Conservation (phyloP, 37 sponge, comb jelly and placozoan genomes). For the Oscarella lobularis region DNA sequence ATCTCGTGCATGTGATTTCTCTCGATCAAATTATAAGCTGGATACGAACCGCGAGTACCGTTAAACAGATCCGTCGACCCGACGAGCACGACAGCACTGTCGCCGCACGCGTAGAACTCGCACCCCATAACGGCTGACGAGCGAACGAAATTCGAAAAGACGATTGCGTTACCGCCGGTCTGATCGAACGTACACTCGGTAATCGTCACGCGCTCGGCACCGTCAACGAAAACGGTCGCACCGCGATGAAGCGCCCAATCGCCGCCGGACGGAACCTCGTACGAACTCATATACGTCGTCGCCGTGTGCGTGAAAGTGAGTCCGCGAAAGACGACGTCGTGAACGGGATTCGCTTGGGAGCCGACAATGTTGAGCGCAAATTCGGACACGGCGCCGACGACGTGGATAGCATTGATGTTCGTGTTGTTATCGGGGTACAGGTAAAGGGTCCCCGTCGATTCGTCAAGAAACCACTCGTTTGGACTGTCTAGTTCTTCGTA, state of each 20-base stretch:
- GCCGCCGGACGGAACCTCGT: slow-evolving; percentile 45
- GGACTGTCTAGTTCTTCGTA: slow-evolving; percentile 35
- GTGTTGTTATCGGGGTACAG: slow-evolving; percentile 28
- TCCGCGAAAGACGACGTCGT: slow-evolving; percentile 3
- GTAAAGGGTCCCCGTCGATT: slow-evolving; percentile 10
- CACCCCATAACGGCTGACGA: slow-evolving; percentile 14
- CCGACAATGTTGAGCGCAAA: slow-evolving; percentile 9
- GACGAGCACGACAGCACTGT: slow-evolving; percentile 51
- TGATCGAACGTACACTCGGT: slow-evolving; percentile 26
- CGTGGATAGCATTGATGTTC: slow-evolving; percentile 1
- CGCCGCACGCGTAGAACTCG: slow-evolving; percentile 44
- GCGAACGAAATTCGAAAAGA: slow-evolving; percentile 26
- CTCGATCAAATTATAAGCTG: slow-evolving; percentile 18
- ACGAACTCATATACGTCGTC: slow-evolving; percentile 27
- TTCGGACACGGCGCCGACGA: slow-evolving; percentile 13
- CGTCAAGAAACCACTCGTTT: slow-evolving; percentile 41
- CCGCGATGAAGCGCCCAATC: slow-evolving; percentile 42
- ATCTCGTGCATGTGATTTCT: slow-evolving; percentile 39
- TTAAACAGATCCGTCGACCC: slow-evolving; percentile 31
- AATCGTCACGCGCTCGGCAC: slow-evolving; percentile 12
- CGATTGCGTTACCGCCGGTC: slow-evolving; percentile 35
- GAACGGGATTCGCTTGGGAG: slow-evolving; percentile 13
- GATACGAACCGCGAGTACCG: slow-evolving; percentile 31
- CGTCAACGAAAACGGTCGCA: slow-evolving; percentile 28
- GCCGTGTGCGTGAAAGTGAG: slow-evolving; percentile 36